Conservation (phyloP, 2,797 vertebrate genomes). For the Poecilia picta region DNA sequence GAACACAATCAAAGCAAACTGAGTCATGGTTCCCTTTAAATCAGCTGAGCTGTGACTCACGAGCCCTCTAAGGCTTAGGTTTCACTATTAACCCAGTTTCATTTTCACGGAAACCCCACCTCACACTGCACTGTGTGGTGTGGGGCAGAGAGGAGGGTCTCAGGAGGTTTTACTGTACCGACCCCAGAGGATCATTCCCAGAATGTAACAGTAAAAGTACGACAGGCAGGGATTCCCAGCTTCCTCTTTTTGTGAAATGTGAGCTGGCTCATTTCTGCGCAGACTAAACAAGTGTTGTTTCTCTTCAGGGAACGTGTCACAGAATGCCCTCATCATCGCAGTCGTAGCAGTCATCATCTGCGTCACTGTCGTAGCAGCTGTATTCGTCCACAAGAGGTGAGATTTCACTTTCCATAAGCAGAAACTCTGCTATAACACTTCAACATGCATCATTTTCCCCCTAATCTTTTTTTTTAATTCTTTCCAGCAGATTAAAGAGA, state of each 20-base stretch:
- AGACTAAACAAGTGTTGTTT: constrained; percentile 8
- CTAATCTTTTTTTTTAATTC: constrained; percentile 18
- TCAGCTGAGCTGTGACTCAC: constrained; percentile 9
- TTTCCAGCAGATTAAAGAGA: constrained; percentile 8
- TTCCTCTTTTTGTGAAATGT: constrained; percentile 2
- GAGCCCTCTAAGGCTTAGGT: not conserved
- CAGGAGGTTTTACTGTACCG: not conserved
- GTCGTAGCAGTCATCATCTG: fast-evolving
- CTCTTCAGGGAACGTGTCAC: not conserved
- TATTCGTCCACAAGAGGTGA: not conserved
- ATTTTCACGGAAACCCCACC: fast-evolving
- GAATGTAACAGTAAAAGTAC: not conserved
- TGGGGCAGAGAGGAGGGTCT: no score
- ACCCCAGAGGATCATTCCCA: not conserved
- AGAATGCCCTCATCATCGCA: fast-evolving
- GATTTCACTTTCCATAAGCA: not conserved
- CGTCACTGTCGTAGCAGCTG: not conserved
- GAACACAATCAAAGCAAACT: fast-evolving
- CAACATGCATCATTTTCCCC: not conserved
- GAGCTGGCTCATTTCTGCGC: not conserved
- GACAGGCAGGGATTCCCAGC: not conserved
- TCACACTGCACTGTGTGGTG: not conserved
- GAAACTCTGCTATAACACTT: not conserved
- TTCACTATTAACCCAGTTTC: constrained; percentile 20
- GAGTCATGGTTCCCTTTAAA: not conserved